These are phyloP conservation scores for Bothrops jararaca DNA, from an alignment of 2,113 vertebrate genomes.

Conservation along the genomic window DNA sequence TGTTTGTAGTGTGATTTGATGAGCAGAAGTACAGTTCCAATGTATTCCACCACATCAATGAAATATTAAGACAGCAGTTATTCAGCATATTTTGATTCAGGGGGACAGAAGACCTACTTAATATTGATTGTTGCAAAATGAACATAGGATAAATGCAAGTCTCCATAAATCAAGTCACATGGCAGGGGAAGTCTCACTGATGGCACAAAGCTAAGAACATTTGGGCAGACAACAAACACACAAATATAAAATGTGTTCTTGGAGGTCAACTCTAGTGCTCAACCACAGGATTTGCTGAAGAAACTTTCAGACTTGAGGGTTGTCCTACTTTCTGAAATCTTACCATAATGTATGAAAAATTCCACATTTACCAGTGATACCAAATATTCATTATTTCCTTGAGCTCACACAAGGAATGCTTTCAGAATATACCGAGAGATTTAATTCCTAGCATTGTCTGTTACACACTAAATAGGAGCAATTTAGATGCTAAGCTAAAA, in stretches of 20 bases:
- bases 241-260: not conserved
- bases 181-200: no score
- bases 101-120: no score
- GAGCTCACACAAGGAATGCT: not conserved
- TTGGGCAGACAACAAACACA: not conserved
- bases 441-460: not conserved
- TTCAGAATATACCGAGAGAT: not conserved
- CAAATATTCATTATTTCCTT: not conserved
- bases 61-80: no score
- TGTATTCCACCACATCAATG: no score
- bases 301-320: not conserved
- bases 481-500: not conserved
- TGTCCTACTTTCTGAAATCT: not conserved
- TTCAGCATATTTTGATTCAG: no score
- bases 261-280: not conserved
- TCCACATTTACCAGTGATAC: not conserved
- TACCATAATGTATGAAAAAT: not conserved
- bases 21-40: no score
- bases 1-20: no score
- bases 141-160: no score
- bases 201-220: not conserved
- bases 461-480: no score
- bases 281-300: not conserved
- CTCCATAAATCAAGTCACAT: no score
- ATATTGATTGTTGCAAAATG: no score